Base-by-base conservation (phyloP, 2,113 vertebrate genomes). In the Tachycineta bicolor region DNA sequence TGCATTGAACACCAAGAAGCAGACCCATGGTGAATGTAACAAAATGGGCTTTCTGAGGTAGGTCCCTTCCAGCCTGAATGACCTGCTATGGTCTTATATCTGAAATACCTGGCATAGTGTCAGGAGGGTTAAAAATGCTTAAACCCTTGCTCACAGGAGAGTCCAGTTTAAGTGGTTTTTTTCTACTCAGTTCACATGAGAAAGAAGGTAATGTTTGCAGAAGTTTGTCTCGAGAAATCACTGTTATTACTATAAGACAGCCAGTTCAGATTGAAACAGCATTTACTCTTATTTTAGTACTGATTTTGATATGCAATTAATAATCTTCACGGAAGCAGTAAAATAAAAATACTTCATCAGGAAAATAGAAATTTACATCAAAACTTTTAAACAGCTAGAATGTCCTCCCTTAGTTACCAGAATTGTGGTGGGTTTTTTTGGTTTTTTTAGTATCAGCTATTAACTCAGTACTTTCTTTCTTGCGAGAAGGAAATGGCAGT, bases 21-120 rank as follows among this genome's bases (percentile, higher is more conserved):
- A 56, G 14, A 25, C 23, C 15, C 0, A 0, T 55, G 21, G 47
- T 3, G 2, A 63, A 29, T 62, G 55, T 2, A 3, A 33, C 18
- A 39, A 67, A 73, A n/a, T 56, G 31, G 18, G 29, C 23, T 85
- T 88, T 29, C 33, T 4, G 0, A 69, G 31, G 28, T 65, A 69
- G 31, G 28, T 65, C 6, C 12, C 19, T 79, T 76, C 37, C 58
- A 73, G 37, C 22, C 34, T 55, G 21, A 88, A 53, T 90, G 46
- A 28, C 22, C 28, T 68, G 11, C 11, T 44, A 11, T 43, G 24
- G 16, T 83, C 29, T 31, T 64, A 0, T 29, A 15, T 63, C 37
- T 71, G 53, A 74, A 93, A 34, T 44, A 63, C 8, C 25, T 81
- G 47, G 21, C 39, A 9, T 16, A 16, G 10, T 29, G 18, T 41